A percentile compares a stretch with the other conserved stretches of the same genome.
These are phyloP conservation scores for Odontomyia ornata DNA, from an alignment of 2,888 invertebrate genomes.

Conservation along the genomic window DNA sequence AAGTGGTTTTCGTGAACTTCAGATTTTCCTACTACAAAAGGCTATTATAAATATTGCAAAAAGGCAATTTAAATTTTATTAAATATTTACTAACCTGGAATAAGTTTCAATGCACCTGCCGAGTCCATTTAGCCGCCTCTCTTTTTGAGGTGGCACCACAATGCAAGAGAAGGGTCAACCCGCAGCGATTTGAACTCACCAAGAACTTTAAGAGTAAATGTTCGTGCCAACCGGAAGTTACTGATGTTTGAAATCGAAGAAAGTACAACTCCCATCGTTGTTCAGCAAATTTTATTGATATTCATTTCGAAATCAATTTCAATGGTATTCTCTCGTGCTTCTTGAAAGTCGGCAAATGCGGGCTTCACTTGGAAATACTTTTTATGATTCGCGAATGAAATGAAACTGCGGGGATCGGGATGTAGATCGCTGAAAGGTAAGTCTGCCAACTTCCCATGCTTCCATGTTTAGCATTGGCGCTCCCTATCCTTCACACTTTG, in stretches of 20 bases:
- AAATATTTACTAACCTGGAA: conserved; percentile 71
- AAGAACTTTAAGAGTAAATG: no score
- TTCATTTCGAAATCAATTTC: conserved; percentile 70
- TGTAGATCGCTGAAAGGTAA: conserved; percentile 77
- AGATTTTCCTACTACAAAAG: conserved; percentile 71
- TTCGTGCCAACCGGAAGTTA: no score
- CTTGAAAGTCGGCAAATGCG: conserved; percentile 71
- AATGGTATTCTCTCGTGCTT: conserved; percentile 73
- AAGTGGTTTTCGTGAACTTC: conserved; percentile 76
- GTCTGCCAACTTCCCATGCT: conserved; percentile 77
- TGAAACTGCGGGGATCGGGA: conserved; percentile 76
- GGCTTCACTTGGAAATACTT: conserved; percentile 77
- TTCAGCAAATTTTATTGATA: conserved; percentile 73
- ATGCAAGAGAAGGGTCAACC: no score
- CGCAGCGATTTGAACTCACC: no score
- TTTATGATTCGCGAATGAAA: conserved; percentile 85
- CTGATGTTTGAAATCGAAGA: conserved; percentile 69
- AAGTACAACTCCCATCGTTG: conserved; percentile 72
- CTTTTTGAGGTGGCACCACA: conserved; percentile 73
- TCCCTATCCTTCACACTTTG: conserved; percentile 65
- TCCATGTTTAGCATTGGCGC: conserved; percentile 75
- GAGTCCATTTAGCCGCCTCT: conserved; percentile 86
- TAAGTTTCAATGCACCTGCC: conserved; percentile 74
- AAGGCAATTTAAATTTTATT: conserved; percentile 57
- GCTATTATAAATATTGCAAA: conserved; percentile 60